phyloP scores from a whole-genome alignment of 2,888 invertebrate species.

The Hirtodrosophila alboralis region DNA sequence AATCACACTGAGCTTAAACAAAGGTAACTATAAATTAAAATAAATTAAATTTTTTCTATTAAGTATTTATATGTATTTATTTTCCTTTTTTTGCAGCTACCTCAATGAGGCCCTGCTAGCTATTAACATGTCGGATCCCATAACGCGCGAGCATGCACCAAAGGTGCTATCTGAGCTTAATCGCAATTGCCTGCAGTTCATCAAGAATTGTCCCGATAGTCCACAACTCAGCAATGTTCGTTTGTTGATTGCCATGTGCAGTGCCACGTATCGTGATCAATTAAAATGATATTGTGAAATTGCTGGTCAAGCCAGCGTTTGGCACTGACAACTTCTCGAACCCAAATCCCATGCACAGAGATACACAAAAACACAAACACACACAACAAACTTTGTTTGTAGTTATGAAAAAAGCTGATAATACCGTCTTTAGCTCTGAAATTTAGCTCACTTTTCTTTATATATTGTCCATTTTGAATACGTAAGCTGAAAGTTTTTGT shows the following conservation, averaged over 20 bases:
- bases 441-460: conserved; percentile 7
- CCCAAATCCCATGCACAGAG: conserved; percentile 22
- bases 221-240: conserved; percentile 85
- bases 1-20: conserved; percentile 93
- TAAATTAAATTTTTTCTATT: too few relatives aligned
- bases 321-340: conserved; percentile 48
- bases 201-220: conserved; percentile 88
- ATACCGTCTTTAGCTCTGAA: conserved; percentile 49
- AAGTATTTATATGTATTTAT: too few relatives aligned
- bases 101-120: conserved; percentile 94
- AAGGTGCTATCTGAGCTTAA: conserved; percentile 90
- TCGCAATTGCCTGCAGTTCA: conserved; percentile 89
- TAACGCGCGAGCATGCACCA: conserved; percentile 93
- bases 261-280: conserved; percentile 82
- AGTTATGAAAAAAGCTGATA: conserved; percentile 45
- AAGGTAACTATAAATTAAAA: conserved; percentile 88
- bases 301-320: conserved; percentile 38
- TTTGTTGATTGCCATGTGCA: conserved; percentile 76
- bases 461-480: conserved; percentile 16
- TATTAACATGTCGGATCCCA: conserved; percentile 90
- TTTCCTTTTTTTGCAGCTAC: conserved; percentile 86
- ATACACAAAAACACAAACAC: conserved; percentile 14
- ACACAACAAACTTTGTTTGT: conserved; percentile 29
- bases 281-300: conserved; percentile 75
- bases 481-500: conserved; percentile 35